Percentiles rank a stretch among this genome's conserved stretches.
These are phyloP conservation scores for Tribolium castaneum DNA, from an alignment of 1,140 invertebrate species.

Conservation along the genomic window DNA sequence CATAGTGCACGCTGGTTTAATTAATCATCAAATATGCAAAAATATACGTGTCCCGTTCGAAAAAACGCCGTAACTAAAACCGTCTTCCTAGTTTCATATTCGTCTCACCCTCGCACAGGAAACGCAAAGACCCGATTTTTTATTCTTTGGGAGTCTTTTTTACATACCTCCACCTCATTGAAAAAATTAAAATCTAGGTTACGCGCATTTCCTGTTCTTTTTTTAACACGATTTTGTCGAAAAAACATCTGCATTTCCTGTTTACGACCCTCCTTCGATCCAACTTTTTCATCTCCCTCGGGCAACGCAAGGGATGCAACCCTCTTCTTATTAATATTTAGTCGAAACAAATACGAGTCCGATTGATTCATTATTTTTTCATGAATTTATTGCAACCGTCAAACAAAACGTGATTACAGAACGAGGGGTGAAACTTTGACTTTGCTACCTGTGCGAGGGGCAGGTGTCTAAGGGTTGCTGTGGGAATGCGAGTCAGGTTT, in stretches of 20 bases:
- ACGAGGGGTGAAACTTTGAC: constrained; percentile 1
- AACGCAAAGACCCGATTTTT: constrained; percentile 3
- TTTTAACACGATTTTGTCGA: constrained; percentile 1
- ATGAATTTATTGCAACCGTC: neutral
- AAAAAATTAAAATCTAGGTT: constrained; percentile 38
- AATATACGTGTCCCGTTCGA: neutral
- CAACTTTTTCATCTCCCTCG: constrained; percentile 10
- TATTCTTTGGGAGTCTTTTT: neutral
- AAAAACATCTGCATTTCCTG: constrained; percentile 30
- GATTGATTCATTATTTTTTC: constrained; percentile 17
- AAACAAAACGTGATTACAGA: neutral
- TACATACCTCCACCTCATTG: neutral
- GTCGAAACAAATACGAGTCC: constrained; percentile 18
- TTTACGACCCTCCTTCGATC: neutral
- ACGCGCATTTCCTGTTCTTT: constrained; percentile 35
- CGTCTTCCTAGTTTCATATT: neutral
- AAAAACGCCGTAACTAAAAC: neutral
- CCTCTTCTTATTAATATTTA: constrained; percentile 17
- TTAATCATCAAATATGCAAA: neutral
- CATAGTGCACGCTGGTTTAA: neutral
- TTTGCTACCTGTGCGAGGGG: neutral
- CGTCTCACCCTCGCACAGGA: neutral
- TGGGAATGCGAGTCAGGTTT: neutral
- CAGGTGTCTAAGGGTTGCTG: constrained; percentile 17
- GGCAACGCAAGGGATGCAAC: constrained; percentile 4